These are phyloP conservation scores for Microtus montanus DNA, from an alignment of 2,113 vertebrate species.

Conservation along the genomic window DNA sequence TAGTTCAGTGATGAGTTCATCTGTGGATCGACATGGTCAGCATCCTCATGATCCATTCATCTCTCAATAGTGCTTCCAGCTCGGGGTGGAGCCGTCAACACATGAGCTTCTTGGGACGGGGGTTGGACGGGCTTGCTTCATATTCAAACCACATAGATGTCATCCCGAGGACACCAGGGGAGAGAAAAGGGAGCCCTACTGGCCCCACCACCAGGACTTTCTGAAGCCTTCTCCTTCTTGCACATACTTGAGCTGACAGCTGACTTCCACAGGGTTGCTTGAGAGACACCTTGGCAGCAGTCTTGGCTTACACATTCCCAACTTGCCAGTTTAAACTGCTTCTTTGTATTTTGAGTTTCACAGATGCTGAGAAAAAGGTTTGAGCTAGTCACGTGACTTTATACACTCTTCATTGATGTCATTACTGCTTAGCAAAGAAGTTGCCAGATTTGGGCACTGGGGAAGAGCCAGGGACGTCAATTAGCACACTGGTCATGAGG, in stretches of 20 bases:
- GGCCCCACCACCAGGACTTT: not conserved
- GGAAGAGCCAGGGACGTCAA: not conserved
- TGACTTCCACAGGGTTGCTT: not conserved
- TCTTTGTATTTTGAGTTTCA: not conserved
- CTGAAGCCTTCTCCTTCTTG: not conserved
- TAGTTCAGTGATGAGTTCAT: not conserved
- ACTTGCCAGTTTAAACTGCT: not conserved
- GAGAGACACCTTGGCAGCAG: not conserved
- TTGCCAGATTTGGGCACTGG: not conserved
- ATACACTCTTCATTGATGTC: not conserved
- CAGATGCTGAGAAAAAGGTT: not conserved
- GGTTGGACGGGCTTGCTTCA: not conserved
- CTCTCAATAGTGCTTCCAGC: not conserved
- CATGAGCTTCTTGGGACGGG: not conserved
- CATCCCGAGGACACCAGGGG: not conserved
- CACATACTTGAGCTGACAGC: not conserved
- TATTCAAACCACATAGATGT: not conserved
- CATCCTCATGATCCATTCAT: not conserved
- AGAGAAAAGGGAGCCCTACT: not conserved
- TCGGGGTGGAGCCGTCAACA: not conserved
- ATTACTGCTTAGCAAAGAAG: conserved; percentile 1
- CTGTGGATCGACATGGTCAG: not conserved
- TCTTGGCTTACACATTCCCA: not conserved
- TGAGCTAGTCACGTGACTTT: not conserved
- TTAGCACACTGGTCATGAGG: not conserved